phyloP scores from a whole-genome alignment of 2,113 vertebrate genomes.

The Caretta caretta region DNA sequence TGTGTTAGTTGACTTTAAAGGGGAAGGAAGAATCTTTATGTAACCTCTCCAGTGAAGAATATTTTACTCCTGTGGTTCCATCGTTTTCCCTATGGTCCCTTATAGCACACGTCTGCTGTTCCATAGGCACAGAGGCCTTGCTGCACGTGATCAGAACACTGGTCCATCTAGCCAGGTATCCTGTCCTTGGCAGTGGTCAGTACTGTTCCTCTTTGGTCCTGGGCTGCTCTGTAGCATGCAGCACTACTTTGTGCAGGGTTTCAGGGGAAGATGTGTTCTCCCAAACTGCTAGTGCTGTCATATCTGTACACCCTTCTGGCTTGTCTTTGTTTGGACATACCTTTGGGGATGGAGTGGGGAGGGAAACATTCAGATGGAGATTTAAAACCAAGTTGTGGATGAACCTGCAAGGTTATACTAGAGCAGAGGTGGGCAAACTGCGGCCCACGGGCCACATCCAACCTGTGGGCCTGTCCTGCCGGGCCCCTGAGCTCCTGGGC shows the following conservation, averaged over 20 bases:
- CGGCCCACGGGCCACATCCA: too few relatives aligned
- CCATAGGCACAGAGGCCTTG: not conserved
- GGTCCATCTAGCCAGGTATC: not conserved
- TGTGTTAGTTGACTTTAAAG: not conserved
- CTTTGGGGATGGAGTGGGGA: not conserved
- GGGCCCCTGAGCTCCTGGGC: too few relatives aligned
- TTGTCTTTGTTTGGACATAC: not conserved
- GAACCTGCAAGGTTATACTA: not conserved
- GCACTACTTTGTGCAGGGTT: not conserved
- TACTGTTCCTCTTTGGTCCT: not conserved
- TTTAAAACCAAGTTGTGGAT: not conserved
- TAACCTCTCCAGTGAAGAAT: not conserved
- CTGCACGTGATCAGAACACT: accelerated
- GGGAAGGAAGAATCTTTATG: not conserved
- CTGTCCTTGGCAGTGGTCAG: not conserved
- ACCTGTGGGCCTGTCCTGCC: too few relatives aligned
- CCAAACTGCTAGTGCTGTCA: not conserved
- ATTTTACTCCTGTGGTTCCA: not conserved
- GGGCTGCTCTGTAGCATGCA: not conserved
- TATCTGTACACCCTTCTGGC: not conserved
- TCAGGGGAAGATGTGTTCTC: not conserved
- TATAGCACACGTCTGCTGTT: not conserved
- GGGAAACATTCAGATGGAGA: not conserved
- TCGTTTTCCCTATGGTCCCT: too few relatives aligned
- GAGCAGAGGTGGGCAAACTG: not conserved